Base-by-base conservation (phyloP, 2,888 invertebrate genomes). In the Dynastes maya region DNA sequence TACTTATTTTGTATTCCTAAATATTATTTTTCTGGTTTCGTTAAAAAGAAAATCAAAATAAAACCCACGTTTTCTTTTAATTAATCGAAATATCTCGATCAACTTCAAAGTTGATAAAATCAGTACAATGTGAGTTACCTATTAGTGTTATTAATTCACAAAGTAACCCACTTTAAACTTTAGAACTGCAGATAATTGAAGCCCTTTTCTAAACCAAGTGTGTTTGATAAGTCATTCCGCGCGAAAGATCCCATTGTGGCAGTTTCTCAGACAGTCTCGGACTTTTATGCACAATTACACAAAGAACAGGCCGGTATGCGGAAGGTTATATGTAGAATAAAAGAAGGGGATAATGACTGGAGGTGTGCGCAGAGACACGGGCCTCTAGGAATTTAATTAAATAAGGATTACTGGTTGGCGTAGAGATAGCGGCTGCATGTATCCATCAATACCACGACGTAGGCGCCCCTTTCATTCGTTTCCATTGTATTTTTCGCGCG, bases 311-410 rank as follows among this genome's bases (percentile, higher is more conserved):
- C 80, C 85, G 88, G 88, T 87, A 88, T 88, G 88, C 87, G 88
- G 87, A 88, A 88, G 86, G 88, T 88, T 88, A 88, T 88, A 88
- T 88, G 86, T 88, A 86, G 88, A 88, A 88, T 88, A 88, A 88
- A 88, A 88, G 88, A 86, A 86, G 86, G 84, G 85, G 88, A 88
- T 88, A 88, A 88, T 88, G 88, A 87, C 84, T 82, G 83, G 86
- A 86, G 86, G 86, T 86, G 86, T 85, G 84, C 84, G 82, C 82
- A 83, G 84, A 83, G 61, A 84, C 85, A 84, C 85, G 75, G 63
- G 74, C 72, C 85, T 85, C 82, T 85, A 84, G 88, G 88, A 88
- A 88, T 88, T 88, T 88, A 88, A 88, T 88, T 88, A 88, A 88
- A 88, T 86, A 82, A 84, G 87, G 87, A 88, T 88, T 88, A 88